Base-by-base conservation (phyloP, 2,888 invertebrate genomes). In the Neoaliturus tenellus region DNA sequence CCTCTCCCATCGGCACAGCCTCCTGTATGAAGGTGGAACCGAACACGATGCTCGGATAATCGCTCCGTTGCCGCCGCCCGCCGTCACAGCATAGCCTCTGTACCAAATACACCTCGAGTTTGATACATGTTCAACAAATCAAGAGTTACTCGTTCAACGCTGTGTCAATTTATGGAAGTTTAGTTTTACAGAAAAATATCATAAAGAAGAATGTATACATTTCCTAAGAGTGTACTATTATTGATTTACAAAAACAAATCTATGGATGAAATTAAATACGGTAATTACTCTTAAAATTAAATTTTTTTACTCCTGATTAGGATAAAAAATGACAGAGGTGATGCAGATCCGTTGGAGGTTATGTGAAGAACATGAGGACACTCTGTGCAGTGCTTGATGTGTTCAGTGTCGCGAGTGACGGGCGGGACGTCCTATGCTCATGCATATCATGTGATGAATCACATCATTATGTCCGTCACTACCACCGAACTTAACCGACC, bases 1-100 rank as follows among this genome's bases (percentile, higher is more conserved):
- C 94, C 67, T 95, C 95, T 58, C 95, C 95, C 55, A 94, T 94
- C 86, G 95, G 94, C 87, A 94, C 94, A 89, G 94, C 94, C 41
- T 87, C 88, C 85, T 94, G 94, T 90, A 92, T 94, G 85, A 94
- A 94, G 89, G 92, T 93, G 85, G 94, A 94, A 89, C 89, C 85
- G n/a, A 51, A 23, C 17, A 17, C 75, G 8, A 41, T 84, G 14
- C 81, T 84, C 8, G 84, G 73, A 71, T 84, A 69, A 75, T 25
- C 48, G 20, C 28, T 20, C 51, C 51, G 51, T 23, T 6, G 10
- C 51, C 51, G 51, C 51, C 51, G 10, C 51, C 51, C 20, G 4
- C 51, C 20, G 23, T 20, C 51, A 44, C 23, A 23, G 39, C 39
- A 35, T 23, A 71, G 12, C 23, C 71, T 20, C 4, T 35, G n/a